Conservation (phyloP, 2,888 invertebrate species). For the Sinelater perroti region DNA sequence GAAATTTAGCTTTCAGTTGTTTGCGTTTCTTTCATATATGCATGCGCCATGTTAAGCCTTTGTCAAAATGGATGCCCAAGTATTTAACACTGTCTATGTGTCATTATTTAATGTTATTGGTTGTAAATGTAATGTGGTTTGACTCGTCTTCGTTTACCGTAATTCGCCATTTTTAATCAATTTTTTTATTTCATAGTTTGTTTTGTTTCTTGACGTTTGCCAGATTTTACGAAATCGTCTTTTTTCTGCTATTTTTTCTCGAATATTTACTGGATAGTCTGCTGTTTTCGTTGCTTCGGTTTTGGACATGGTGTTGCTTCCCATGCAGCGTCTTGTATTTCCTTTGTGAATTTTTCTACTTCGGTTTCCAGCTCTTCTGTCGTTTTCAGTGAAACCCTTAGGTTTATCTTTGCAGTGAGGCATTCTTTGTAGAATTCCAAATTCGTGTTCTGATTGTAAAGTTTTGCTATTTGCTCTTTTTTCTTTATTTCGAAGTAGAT, state of each 20-base stretch:
- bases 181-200: too few relatives aligned
- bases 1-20: too few relatives aligned
- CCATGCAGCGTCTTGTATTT: conserved; percentile 6
- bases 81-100: too few relatives aligned
- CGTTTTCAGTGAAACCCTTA: conserved; percentile 11
- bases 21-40: too few relatives aligned
- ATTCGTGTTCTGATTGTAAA: conserved; percentile 1
- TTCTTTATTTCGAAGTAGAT: conserved; percentile 4
- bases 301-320: conserved; percentile 2
- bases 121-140: too few relatives aligned
- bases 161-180: too few relatives aligned
- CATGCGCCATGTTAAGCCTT: too few relatives aligned
- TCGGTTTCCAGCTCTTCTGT: conserved; percentile 10
- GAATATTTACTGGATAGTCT: neutral
- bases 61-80: too few relatives aligned
- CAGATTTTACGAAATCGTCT: too few relatives aligned
- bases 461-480: conserved; percentile 5
- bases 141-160: too few relatives aligned
- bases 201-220: too few relatives aligned
- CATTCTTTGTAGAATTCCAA: conserved; percentile 1
- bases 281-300: neutral
- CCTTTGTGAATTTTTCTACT: conserved; percentile 3
- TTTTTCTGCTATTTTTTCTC: conserved; percentile 1
- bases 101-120: too few relatives aligned
- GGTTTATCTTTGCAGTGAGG: neutral